phyloP scores from a whole-genome alignment of 2,797 vertebrate genomes.

The Typhlichthys subterraneus region DNA sequence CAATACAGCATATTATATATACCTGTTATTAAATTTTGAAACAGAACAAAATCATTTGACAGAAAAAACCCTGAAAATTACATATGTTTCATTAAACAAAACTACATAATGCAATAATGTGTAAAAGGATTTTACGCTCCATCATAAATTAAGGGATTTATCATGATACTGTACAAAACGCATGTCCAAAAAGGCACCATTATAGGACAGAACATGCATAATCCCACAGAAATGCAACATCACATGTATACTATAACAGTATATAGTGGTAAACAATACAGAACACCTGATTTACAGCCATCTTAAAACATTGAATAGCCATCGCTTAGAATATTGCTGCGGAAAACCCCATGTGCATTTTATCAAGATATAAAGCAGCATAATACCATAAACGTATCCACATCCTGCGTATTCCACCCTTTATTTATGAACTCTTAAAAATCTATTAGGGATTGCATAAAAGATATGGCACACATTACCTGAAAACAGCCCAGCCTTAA shows the following conservation, averaged over 20 bases:
- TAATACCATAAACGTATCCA: slow-evolving; percentile 25
- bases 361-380: slow-evolving; percentile 50
- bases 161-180: slow-evolving; percentile 24
- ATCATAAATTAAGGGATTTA: neutral
- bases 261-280: slow-evolving; percentile 38
- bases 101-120: too few relatives aligned
- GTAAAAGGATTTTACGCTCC: too few relatives aligned
- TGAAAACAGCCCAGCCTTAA: too few relatives aligned
- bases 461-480: too few relatives aligned
- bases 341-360: slow-evolving; percentile 59
- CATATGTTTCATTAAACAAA: too few relatives aligned
- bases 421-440: too few relatives aligned
- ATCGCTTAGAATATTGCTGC: slow-evolving; percentile 71
- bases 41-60: slow-evolving; percentile 3
- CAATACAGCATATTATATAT: slow-evolving; percentile 11
- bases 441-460: too few relatives aligned
- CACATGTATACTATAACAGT: slow-evolving; percentile 49
- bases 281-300: slow-evolving; percentile 50
- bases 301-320: slow-evolving; percentile 49
- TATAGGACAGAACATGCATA: slow-evolving; percentile 50
- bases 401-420: too few relatives aligned
- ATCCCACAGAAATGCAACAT: slow-evolving; percentile 45
- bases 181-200: slow-evolving; percentile 54
- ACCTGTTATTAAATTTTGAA: neutral
- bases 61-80: neutral